These are phyloP conservation scores for Podilymbus podiceps DNA, from an alignment of 2,113 vertebrate species.

Conservation along the genomic window DNA sequence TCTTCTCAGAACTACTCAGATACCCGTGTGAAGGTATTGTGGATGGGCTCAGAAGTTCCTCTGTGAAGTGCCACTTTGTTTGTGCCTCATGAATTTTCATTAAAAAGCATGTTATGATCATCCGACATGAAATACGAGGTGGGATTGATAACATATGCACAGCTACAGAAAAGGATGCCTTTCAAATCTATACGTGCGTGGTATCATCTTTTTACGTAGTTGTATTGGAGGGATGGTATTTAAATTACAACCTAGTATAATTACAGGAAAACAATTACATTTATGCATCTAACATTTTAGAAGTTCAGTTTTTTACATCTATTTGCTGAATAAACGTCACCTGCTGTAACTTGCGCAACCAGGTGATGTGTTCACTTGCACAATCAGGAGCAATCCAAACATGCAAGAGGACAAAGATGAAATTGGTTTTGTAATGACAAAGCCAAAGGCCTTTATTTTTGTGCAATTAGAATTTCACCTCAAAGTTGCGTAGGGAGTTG, in stretches of 20 bases:
- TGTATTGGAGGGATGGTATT: background rate
- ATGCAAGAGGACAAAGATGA: constrained; percentile 20
- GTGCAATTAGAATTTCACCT: constrained; percentile 33
- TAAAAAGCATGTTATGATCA: background rate
- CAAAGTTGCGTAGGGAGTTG: background rate
- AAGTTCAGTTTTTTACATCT: background rate
- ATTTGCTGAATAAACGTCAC: constrained; percentile 6
- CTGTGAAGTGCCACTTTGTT: background rate
- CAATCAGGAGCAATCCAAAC: constrained; percentile 7
- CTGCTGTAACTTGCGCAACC: background rate
- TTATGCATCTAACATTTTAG: background rate
- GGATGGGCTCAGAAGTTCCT: background rate
- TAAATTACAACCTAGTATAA: background rate
- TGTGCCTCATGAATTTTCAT: background rate
- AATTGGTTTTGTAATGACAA: constrained; percentile 31
- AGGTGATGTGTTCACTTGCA: background rate
- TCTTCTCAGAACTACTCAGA: background rate
- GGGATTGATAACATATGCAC: background rate
- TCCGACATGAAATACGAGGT: background rate
- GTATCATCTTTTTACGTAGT: background rate
- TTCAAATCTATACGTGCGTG: background rate
- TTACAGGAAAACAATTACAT: background rate
- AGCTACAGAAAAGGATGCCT: background rate
- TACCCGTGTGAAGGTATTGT: accelerated
- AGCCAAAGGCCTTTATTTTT: constrained; percentile 25